phyloP scores from a whole-genome alignment of 2,797 vertebrate species.

The Bufotes viridis region DNA sequence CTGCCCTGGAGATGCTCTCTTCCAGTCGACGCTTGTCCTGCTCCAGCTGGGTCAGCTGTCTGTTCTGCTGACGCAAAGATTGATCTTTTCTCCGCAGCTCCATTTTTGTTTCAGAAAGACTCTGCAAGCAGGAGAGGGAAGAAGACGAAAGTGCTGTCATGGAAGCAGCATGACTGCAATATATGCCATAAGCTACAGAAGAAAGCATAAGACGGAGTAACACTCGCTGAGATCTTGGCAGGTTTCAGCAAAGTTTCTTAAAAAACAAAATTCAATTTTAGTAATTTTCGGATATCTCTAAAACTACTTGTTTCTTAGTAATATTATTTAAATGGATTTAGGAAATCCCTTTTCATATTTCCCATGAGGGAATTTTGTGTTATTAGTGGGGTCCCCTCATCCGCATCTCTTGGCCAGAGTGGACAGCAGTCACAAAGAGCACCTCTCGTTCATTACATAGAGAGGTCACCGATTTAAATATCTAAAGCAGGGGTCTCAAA shows the following conservation, averaged over 20 bases:
- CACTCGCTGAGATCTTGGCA: no score
- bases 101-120: slow-evolving; percentile 83
- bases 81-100: slow-evolving; percentile 87
- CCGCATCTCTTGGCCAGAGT: no score
- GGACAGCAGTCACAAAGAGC: no score
- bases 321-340: no score
- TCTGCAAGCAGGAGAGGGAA: slow-evolving; percentile 73
- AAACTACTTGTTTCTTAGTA: no score
- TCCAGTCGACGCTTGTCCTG: slow-evolving; percentile 83
- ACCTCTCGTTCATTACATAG: no score
- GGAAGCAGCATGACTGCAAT: slow-evolving; percentile 80
- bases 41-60: slow-evolving; percentile 85
- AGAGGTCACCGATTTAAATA: no score
- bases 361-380: no score
- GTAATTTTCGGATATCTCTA: neutral
- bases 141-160: slow-evolving; percentile 73
- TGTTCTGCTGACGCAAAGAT: slow-evolving; percentile 87
- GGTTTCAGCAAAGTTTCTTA: neutral
- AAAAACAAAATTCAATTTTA: neutral
- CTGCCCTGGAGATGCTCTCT: slow-evolving; percentile 77
- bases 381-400: no score
- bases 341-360: no score
- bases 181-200: slow-evolving; percentile 79
- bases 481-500: no score
- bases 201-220: slow-evolving; percentile 52